Evolutionary conservation across 1,140 invertebrate species (phyloP).

Genomic region (Camponotus vicinus): DNA sequence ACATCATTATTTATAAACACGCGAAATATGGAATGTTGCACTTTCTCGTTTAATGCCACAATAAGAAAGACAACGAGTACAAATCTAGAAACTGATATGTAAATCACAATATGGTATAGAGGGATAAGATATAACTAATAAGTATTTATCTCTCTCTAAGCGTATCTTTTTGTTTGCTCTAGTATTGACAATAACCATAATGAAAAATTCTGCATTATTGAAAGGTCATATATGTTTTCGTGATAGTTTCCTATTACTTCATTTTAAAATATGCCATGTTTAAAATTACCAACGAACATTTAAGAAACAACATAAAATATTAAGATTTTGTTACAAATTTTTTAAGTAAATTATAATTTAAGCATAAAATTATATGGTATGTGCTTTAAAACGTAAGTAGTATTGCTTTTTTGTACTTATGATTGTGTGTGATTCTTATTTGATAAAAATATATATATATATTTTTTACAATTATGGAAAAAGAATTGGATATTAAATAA

Average conservation of each 20-base stretch:
- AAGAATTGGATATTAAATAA: not conserved
- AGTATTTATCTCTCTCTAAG: slow-evolving; percentile 3
- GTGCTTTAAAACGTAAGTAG: not conserved
- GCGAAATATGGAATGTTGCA: slow-evolving; percentile 45
- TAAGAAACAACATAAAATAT: not conserved
- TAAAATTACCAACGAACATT: not conserved
- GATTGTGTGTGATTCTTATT: slow-evolving; percentile 29
- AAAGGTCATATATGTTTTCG: not conserved
- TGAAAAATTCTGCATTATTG: slow-evolving; percentile 19
- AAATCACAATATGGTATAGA: slow-evolving; percentile 46
- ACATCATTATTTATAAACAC: slow-evolving; percentile 39
- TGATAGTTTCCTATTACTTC: not conserved
- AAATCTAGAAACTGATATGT: slow-evolving; percentile 41
- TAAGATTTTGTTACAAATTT: not conserved
- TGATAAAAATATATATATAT: slow-evolving; percentile 27
- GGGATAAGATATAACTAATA: slow-evolving; percentile 45
- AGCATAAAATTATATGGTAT: not conserved
- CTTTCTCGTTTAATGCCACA: slow-evolving; percentile 13
- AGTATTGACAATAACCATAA: not conserved
- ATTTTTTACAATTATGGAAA: not conserved
- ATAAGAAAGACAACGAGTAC: slow-evolving; percentile 23
- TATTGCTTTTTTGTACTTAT: slow-evolving; percentile 55
- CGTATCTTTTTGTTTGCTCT: not conserved
- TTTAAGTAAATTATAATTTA: not conserved
- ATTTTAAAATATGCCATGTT: slow-evolving; percentile 5